These are phyloP conservation scores for Cremastinae sp. DNA, from an alignment of 2,888 invertebrate genomes.

Conservation along the genomic window DNA sequence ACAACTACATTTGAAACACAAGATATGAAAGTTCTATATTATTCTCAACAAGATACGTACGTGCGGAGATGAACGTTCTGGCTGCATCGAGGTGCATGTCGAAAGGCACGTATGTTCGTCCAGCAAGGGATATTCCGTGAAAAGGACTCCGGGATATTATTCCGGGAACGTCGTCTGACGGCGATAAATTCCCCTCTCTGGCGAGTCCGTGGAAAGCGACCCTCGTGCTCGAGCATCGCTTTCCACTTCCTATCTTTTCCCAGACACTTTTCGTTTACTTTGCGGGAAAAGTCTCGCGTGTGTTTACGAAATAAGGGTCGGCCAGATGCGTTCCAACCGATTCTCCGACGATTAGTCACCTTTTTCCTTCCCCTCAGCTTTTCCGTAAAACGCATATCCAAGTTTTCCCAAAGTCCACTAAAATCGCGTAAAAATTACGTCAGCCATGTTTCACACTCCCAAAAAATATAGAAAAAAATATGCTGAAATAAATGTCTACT, in stretches of 20 bases:
- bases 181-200: not conserved
- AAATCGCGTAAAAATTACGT: no score
- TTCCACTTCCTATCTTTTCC: slow-evolving; percentile 21
- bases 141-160: not conserved
- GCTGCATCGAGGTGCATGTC: slow-evolving; percentile 3
- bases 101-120: slow-evolving; percentile 39
- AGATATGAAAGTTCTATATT: no score
- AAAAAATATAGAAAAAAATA: no score
- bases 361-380: not conserved
- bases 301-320: slow-evolving; percentile 6
- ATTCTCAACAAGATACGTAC: no score
- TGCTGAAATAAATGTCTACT: no score
- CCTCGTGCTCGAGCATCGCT: not conserved
- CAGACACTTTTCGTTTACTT: slow-evolving; percentile 44
- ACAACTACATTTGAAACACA: no score
- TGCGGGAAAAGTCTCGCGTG: slow-evolving; percentile 13
- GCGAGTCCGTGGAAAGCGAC: slow-evolving; percentile 4
- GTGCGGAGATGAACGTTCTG: not conserved
- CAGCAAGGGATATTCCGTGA: not conserved
- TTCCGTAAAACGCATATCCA: no score
- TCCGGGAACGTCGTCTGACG: slow-evolving; percentile 1
- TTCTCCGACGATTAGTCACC: no score
- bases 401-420: no score
- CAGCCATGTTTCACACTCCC: no score
- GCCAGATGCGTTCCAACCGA: no score